Percentiles rank a stretch among this genome's conserved stretches.
Conservation (phyloP, 2,113 vertebrate genomes). For the Brienomyrus brachyistius region DNA sequence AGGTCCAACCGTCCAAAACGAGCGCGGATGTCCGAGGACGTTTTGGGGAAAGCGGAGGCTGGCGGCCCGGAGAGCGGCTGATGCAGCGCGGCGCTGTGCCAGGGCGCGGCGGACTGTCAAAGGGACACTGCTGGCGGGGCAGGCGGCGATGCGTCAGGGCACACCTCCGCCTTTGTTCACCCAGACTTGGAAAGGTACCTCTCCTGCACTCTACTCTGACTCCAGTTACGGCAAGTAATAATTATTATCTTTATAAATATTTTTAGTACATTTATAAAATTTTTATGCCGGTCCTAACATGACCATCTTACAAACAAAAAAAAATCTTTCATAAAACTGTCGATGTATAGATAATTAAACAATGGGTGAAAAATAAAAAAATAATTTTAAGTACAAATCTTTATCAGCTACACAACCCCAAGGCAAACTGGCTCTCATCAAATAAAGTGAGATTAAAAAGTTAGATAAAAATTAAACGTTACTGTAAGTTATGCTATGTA, state of each 20-base stretch:
- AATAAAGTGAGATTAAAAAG: neutral
- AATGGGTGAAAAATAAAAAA: neutral
- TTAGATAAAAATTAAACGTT: neutral
- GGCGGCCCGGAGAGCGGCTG: neutral
- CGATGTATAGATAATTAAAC: neutral
- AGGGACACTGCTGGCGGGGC: neutral
- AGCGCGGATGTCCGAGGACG: too few species aligned
- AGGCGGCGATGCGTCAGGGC: neutral
- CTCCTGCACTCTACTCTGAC: neutral
- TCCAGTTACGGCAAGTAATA: neutral
- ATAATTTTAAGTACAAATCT: neutral
- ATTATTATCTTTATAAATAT: neutral
- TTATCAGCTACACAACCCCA: neutral
- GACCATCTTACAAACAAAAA: neutral
- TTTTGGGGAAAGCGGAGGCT: too few species aligned
- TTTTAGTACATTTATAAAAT: neutral
- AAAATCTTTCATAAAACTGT: neutral
- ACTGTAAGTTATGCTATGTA: neutral
- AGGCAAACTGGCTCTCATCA: neutral
- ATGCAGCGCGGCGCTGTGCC: neutral
- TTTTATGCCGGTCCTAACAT: neutral
- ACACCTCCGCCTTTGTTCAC: neutral
- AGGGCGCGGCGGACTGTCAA: neutral
- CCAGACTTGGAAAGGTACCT: neutral
- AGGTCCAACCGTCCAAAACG: too few species aligned